Evolutionary conservation across 2,797 vertebrate species (phyloP).

Genomic region (Sylvia borin): DNA sequence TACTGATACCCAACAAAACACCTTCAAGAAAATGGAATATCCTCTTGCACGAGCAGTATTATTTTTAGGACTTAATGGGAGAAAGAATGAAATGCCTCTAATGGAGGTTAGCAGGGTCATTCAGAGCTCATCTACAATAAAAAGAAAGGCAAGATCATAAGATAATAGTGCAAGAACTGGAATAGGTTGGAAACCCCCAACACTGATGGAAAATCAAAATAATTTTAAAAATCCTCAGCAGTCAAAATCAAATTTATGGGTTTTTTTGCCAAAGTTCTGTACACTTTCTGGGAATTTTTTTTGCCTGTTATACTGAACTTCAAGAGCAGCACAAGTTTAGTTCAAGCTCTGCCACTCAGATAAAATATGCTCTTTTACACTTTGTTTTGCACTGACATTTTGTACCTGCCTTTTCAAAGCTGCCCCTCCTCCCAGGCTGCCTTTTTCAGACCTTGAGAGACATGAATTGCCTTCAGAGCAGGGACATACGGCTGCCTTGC

Average conservation of each 20-base stretch:
- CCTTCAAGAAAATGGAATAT: background rate
- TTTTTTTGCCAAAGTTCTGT: background rate
- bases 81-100: background rate
- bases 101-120: background rate
- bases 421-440: background rate
- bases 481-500: background rate
- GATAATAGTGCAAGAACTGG: background rate
- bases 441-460: background rate
- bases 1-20: background rate
- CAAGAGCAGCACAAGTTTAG: background rate
- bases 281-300: background rate
- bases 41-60: background rate
- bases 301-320: background rate
- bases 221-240: accelerated
- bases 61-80: background rate
- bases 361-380: background rate
- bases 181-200: accelerated
- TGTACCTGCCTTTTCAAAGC: background rate
- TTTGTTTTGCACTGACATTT: background rate
- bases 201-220: background rate
- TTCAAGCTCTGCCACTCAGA: background rate
- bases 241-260: background rate
- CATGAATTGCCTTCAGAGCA: background rate
- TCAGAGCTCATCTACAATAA: background rate
- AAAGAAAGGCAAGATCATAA: background rate